Evolutionary conservation across 2,113 vertebrate genomes (phyloP).

Genomic region (cattle (Bos taurus)): ARS-UCD2.0 NC_037332.1:117990501-117991000

Average conservation of each 20-base stretch:
- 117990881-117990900: neutral
- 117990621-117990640: neutral
- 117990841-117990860: neutral
- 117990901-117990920: neutral
- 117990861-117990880: neutral
- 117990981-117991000: neutral
- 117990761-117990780: neutral
- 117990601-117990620: neutral
- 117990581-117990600: neutral
- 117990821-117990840: neutral
- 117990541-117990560: fast-evolving
- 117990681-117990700: neutral
- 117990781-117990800: neutral
- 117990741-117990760: neutral
- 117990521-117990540: fast-evolving
- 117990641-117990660: neutral
- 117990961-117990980: neutral
- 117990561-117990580: neutral
- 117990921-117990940: neutral
- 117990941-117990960: neutral
- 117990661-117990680: neutral
- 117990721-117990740: neutral
- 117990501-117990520: fast-evolving
- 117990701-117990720: neutral
- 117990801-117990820: neutral